Conservation (phyloP, 2,888 invertebrate species). For the Cartodere bifasciata region DNA sequence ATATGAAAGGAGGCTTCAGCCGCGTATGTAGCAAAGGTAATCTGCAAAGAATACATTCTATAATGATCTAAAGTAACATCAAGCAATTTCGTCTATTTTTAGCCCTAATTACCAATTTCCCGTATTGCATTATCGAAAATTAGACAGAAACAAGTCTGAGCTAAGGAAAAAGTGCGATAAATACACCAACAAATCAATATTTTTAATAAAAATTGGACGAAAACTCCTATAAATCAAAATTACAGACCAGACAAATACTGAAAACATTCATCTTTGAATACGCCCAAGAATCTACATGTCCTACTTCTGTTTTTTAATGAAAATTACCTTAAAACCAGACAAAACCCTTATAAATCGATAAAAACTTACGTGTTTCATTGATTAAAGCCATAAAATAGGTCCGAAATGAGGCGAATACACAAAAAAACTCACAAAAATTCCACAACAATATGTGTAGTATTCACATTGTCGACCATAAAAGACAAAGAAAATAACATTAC, state of each 20-base stretch:
- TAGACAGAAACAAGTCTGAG: no score
- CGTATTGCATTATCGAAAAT: no score
- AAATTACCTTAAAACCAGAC: constrained; percentile 15
- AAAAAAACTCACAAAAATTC: constrained; percentile 19
- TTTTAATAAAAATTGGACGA: constrained; percentile 30
- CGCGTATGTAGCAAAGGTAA: no score
- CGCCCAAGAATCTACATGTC: constrained; percentile 32
- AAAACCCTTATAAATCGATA: constrained; percentile 8
- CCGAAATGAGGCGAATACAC: constrained; percentile 12
- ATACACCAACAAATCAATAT: constrained; percentile 26
- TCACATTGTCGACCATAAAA: constrained; percentile 27
- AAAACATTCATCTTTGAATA: constrained; percentile 28
- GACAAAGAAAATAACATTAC: constrained; percentile 34
- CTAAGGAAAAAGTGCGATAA: no score
- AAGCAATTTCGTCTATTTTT: no score
- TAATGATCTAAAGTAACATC: no score
- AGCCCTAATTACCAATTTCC: no score
- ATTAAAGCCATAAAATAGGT: constrained; percentile 15
- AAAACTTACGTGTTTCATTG: constrained; percentile 23
- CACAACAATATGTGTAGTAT: constrained; percentile 24
- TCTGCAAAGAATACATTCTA: no score
- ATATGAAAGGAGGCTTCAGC: no score
- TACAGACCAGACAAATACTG: constrained; percentile 29
- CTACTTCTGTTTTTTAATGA: constrained; percentile 29
- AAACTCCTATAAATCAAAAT: constrained; percentile 31